Evolutionary conservation across 2,113 vertebrate species (phyloP), one percentile per base, ranked within the genome.

Genomic region (Hypanus sabinus): DNA sequence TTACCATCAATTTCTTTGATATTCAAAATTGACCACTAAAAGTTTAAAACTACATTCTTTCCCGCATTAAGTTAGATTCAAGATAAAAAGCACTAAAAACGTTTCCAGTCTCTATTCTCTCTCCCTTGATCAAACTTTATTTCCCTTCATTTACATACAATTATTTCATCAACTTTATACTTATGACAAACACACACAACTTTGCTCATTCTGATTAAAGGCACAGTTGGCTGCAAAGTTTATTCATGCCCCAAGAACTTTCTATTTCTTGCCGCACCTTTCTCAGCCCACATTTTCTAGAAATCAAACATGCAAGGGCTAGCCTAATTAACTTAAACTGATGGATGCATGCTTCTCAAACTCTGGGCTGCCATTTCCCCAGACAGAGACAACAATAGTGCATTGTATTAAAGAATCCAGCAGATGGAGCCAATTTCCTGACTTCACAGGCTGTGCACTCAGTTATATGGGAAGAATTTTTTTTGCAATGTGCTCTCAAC

Each of bases 391-490:
- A 93, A 16, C 36, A 36, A 11, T 55, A n/a, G 11, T 93, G 91
- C 27, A 75, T 73, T 22, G n/a, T 73, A 36, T 73, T 24, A 12
- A 93, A 24, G 30, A 12, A 27, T 71, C 91, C 91, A 93, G 68
- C 91, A 93, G 91, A 55, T 93, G 91, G 91, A 73, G 33, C 20
- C 36, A 93, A 73, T 73, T 46, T 93, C 71, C 68, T 55, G 70
- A 73, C 10, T 73, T 93, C 55, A 70, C 10, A 36, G 3, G 6
- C 5, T 68, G 1, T 68, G 60, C 85, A 65, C 30, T 62, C 60
- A 88, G n/a, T 33, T 57, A 33, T 8, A 65, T 20, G 24, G 55
- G 30, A n/a, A n/a, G 10, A 62, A 30, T 62, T 5, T 60, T 60
- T 62, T 30, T 1, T 14, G 55, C 11, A 1, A 7, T 14, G 5